Evolutionary conservation across 2,797 vertebrate genomes (phyloP).

Genomic region (Dendrocincla fuliginosa): DNA sequence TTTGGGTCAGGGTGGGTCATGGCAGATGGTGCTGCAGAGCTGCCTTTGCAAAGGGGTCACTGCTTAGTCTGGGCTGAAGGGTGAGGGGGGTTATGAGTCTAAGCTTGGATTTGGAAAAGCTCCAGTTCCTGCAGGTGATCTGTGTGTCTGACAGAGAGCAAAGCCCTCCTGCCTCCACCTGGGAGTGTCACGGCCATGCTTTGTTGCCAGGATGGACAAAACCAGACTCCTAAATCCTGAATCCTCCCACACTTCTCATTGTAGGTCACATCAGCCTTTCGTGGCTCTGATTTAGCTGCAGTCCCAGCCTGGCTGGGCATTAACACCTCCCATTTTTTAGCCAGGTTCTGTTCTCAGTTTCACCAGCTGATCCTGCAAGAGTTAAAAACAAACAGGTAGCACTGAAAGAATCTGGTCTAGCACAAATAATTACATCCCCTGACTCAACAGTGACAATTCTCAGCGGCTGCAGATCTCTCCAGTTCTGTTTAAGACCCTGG

Average conservation of each 20-base stretch:
- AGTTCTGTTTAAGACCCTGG: not conserved
- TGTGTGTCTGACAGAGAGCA: fast-evolving
- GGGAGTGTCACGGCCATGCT: not conserved
- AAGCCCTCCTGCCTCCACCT: not conserved
- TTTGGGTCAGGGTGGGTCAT: not conserved
- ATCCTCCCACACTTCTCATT: not conserved
- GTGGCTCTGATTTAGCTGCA: not conserved
- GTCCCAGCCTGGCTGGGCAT: not conserved
- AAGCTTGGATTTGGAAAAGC: not conserved
- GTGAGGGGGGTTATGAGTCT: not conserved
- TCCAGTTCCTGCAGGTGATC: not conserved
- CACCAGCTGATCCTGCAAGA: not conserved
- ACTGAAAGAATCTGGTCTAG: not conserved
- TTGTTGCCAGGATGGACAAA: not conserved
- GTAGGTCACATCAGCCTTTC: not conserved
- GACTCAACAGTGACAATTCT: not conserved
- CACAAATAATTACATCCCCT: not conserved
- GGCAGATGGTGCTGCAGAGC: not conserved
- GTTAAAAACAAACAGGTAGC: not conserved
- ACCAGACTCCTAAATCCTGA: not conserved
- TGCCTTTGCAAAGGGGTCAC: not conserved
- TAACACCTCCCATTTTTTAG: not conserved
- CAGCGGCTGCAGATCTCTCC: not conserved
- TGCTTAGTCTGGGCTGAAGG: not conserved
- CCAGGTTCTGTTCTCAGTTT: not conserved